Percentiles rank a stretch among this genome's conserved stretches.
Conservation (phyloP, 2,113 vertebrate genomes). For the Psophia crepitans region DNA sequence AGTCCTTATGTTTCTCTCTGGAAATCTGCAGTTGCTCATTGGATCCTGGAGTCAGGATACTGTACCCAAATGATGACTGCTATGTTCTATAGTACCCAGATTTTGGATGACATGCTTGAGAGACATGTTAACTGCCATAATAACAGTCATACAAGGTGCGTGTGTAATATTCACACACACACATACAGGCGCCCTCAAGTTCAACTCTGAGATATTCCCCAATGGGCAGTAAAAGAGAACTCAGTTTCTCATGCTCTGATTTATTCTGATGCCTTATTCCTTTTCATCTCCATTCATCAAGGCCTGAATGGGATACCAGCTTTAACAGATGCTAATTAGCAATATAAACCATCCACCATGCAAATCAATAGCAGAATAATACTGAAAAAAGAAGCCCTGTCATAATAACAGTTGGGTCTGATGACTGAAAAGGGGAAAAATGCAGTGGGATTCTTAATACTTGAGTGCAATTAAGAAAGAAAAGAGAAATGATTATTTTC, state of each 20-base stretch:
- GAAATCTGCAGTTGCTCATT: not conserved
- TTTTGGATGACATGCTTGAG: not conserved
- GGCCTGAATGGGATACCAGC: not conserved
- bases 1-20: not conserved
- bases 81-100: not conserved
- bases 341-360: not conserved
- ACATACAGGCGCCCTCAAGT: not conserved
- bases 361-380: conserved; percentile 13
- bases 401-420: not conserved
- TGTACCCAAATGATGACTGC: not conserved
- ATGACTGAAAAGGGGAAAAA: conserved; percentile 1
- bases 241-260: not conserved
- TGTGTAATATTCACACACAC: not conserved
- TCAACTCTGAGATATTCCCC: not conserved
- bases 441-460: not conserved
- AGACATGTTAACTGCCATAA: not conserved
- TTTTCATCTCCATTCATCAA: conserved; percentile 17
- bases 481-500: conserved; percentile 47
- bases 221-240: not conserved
- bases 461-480: conserved; percentile 18
- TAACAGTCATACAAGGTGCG: not conserved
- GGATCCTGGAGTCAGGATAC: not conserved
- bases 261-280: not conserved
- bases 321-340: conserved; percentile 44
- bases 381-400: not conserved